A percentile compares a stretch with the other conserved stretches of the same genome.
These are phyloP conservation scores for Caenorhabditis briggsae DNA, from an alignment of 1,140 invertebrate genomes.

Conservation along the genomic window DNA sequence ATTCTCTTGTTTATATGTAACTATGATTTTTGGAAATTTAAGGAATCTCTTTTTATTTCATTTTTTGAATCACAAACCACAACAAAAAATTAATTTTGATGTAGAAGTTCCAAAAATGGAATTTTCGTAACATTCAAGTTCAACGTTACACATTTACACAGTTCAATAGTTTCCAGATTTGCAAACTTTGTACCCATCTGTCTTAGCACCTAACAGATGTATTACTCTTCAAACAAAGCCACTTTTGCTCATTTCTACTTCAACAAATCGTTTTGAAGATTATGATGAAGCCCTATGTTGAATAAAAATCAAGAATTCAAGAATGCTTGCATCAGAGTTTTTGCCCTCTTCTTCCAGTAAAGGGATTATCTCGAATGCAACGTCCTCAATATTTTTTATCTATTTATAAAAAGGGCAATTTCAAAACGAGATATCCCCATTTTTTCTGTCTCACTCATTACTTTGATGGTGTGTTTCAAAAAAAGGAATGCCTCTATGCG, in stretches of 20 bases:
- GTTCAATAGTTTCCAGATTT: too few relatives aligned
- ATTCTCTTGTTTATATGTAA: too few relatives aligned
- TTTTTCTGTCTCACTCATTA: constrained; percentile 26
- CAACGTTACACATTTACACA: too few relatives aligned
- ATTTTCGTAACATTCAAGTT: too few relatives aligned
- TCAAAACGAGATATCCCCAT: background rate
- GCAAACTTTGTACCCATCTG: too few relatives aligned
- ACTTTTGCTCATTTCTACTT: background rate
- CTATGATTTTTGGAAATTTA: too few relatives aligned
- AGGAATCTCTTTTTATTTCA: too few relatives aligned
- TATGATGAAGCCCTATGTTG: too few relatives aligned
- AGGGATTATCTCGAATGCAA: constrained; percentile 14
- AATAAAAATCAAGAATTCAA: too few relatives aligned
- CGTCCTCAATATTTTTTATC: background rate
- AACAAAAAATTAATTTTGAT: too few relatives aligned
- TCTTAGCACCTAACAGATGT: background rate
- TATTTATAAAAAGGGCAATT: constrained; percentile 30
- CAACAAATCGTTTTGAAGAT: background rate
- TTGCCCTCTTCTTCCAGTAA: background rate
- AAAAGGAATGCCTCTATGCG: constrained; percentile 7
- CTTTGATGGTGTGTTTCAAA: background rate
- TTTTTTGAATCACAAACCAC: too few relatives aligned
- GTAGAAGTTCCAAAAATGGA: too few relatives aligned
- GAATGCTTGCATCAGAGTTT: constrained; percentile 5
- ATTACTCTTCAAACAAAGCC: background rate